phyloP scores from a whole-genome alignment of 2,113 vertebrate species.

The Hippocampus abdominalis region DNA sequence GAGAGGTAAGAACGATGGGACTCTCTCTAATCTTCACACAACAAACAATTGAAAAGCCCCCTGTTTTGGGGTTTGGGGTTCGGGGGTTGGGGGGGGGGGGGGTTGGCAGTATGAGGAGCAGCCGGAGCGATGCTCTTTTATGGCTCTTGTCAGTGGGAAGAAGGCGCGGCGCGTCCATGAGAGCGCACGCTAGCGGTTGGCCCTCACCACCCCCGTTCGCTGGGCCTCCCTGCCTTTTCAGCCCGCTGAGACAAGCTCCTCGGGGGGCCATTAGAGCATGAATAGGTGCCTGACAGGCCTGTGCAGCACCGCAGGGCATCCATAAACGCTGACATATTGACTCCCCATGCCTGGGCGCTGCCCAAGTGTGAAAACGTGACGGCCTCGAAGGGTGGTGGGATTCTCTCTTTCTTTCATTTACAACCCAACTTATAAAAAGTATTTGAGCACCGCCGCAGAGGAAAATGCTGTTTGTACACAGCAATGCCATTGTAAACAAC shows the following conservation, averaged over 20 bases:
- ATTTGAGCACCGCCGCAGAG: not conserved
- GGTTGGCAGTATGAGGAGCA: constrained; percentile 41
- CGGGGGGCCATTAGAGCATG: constrained; percentile 85
- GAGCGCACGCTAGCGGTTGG: constrained; percentile 82
- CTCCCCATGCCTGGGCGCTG: constrained; percentile 78
- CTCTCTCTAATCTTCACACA: constrained; percentile 77
- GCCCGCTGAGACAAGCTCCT: constrained; percentile 80
- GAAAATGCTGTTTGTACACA: not conserved
- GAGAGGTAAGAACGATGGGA: constrained; percentile 56
- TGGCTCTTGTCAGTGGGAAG: constrained; percentile 75
- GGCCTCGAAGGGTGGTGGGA: constrained; percentile 65
- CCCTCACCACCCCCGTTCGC: constrained; percentile 75
- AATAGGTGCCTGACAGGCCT: constrained; percentile 86
- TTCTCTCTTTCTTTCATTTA: constrained; percentile 53
- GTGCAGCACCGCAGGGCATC: constrained; percentile 82
- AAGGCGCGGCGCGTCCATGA: constrained; percentile 71
- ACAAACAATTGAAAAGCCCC: constrained; percentile 80
- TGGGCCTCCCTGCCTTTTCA: constrained; percentile 77
- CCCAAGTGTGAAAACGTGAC: constrained; percentile 82
- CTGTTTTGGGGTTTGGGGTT: constrained; percentile 64
- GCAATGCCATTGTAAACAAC: not conserved
- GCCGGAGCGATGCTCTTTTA: constrained; percentile 73
- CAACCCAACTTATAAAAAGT: constrained; percentile 32
- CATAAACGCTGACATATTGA: constrained; percentile 87
- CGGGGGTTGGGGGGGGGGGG: not conserved